These are phyloP conservation scores for Solea solea DNA, from an alignment of 2,113 vertebrate species.

Conservation along the genomic window DNA sequence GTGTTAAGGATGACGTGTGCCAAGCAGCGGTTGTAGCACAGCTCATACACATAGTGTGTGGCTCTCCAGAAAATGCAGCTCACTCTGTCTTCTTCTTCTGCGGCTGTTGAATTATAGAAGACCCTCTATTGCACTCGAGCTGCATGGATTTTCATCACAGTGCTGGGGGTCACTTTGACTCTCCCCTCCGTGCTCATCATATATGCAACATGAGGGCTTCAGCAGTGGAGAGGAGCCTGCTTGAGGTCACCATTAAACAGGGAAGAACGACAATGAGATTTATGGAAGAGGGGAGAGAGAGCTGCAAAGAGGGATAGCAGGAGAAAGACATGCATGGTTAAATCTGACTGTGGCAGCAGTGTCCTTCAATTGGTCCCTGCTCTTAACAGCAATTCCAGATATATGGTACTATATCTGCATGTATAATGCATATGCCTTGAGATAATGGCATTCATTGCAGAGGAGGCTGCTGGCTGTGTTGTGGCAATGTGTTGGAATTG, in stretches of 20 bases:
- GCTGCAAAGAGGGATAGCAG: slow-evolving; percentile 44
- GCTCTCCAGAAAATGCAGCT: slow-evolving; percentile 36
- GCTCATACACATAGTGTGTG: slow-evolving; percentile 21
- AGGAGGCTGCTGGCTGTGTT: slow-evolving; percentile 65
- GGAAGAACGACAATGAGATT: slow-evolving; percentile 68
- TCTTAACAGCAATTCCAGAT: slow-evolving; percentile 70
- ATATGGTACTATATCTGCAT: slow-evolving; percentile 70
- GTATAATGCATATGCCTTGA: slow-evolving; percentile 70
- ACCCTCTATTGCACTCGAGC: slow-evolving; percentile 72
- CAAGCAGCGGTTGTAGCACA: slow-evolving; percentile 16
- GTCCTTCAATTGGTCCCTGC: slow-evolving; percentile 63
- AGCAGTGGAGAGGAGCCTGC: slow-evolving; percentile 56
- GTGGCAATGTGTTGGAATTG: slow-evolving; percentile 67
- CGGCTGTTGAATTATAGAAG: slow-evolving; percentile 76
- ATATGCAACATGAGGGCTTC: slow-evolving; percentile 67
- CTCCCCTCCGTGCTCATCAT: slow-evolving; percentile 64
- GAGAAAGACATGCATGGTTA: slow-evolving; percentile 61
- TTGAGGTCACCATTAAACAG: slow-evolving; percentile 71
- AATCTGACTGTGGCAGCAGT: slow-evolving; percentile 53
- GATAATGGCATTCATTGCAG: slow-evolving; percentile 69
- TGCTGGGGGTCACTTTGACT: slow-evolving; percentile 78
- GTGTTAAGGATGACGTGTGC: slow-evolving; percentile 26
- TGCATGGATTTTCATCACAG: slow-evolving; percentile 75
- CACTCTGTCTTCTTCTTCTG: slow-evolving; percentile 61
- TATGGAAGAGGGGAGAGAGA: slow-evolving; percentile 58